Evolutionary conservation across 2,113 vertebrate species (phyloP), one percentile per base, ranked within the genome.

Genomic region (Platichthys flesus): DNA sequence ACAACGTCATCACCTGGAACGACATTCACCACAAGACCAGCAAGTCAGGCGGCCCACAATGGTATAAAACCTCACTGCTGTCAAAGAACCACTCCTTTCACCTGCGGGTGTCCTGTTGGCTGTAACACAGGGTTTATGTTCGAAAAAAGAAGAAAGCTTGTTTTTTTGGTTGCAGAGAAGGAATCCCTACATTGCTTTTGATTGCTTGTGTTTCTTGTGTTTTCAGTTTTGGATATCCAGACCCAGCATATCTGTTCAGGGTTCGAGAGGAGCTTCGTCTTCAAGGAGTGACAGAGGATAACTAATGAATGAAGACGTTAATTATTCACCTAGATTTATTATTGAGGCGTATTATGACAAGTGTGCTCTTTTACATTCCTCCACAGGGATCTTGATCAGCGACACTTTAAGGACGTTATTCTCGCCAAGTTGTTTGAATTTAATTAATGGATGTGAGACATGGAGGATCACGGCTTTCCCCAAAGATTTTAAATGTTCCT

Each of bases 21-120:
- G 96, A 97, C 87, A 96, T 97, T 77, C 96, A 97, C 90, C 96
- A 97, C 90, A 97, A 97, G 92, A 97, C 96, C 89, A 95, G 85
- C 78, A 93, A 93, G 76, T 91, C 79, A 58, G 96, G 96, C 21
- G 96, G 96, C 61, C 95, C 96, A 64, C 93, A 95, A 84, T 89
- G 94, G 96, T 97, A 88, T 26, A 84, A n/a, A 9, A 45, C 12
- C 9, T 37, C 45, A 26, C 24, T 40, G 16, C n/a, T 69, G 8
- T 24, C 9, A 13, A 28, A n/a, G 40, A 21, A 47, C 58, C 45
- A 5, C 2, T 23, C 40, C 3, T 21, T 47, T 28, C 24, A 15
- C 7, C 49, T 10, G 10, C n/a, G 23, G 61, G 47, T 23, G 49
- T 24, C 21, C 40, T 60, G 28, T 40, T 28, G 21, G 37, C 12